Evolutionary conservation across 2,113 vertebrate species (phyloP).

Genomic region (Anas platyrhynchos): DNA sequence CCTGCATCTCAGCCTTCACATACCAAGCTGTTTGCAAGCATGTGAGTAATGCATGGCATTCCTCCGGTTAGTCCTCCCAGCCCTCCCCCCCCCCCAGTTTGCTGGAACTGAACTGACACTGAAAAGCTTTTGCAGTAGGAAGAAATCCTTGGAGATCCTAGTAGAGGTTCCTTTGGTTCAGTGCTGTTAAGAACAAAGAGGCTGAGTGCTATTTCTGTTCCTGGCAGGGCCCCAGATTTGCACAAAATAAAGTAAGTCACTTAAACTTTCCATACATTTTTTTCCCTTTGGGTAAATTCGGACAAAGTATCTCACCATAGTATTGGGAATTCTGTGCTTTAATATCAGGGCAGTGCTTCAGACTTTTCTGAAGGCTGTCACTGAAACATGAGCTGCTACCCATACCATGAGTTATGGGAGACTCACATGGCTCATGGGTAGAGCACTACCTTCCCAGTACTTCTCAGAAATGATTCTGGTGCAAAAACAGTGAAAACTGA

Average conservation of each 20-base stretch:
- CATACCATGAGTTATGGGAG: background rate
- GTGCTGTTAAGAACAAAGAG: background rate
- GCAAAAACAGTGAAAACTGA: background rate
- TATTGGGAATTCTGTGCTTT: background rate
- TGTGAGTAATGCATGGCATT: slow-evolving; percentile 38
- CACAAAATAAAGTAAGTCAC: background rate
- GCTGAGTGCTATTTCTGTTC: slow-evolving; percentile 4
- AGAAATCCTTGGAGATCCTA: slow-evolving; percentile 39
- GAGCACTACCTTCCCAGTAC: background rate
- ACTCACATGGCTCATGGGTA: background rate
- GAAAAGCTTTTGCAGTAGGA: background rate
- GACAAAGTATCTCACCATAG: accelerated
- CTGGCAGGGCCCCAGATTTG: background rate
- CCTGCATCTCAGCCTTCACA: slow-evolving; percentile 19
- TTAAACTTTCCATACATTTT: background rate
- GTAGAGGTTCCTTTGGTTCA: background rate
- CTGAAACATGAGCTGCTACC: background rate
- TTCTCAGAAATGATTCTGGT: background rate
- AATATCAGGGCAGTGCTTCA: background rate
- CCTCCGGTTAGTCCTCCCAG: background rate
- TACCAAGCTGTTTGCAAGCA: slow-evolving; percentile 37
- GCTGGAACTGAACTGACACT: background rate
- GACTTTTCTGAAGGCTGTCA: background rate
- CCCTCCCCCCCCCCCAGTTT: background rate
- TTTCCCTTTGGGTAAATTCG: background rate